Percentiles rank a stretch among this genome's conserved stretches.
These are phyloP conservation scores for Morbakka virulenta DNA, from an alignment of 30 jellyfish, hydroid and myxozoan genomes.

Conservation along the genomic window DNA sequence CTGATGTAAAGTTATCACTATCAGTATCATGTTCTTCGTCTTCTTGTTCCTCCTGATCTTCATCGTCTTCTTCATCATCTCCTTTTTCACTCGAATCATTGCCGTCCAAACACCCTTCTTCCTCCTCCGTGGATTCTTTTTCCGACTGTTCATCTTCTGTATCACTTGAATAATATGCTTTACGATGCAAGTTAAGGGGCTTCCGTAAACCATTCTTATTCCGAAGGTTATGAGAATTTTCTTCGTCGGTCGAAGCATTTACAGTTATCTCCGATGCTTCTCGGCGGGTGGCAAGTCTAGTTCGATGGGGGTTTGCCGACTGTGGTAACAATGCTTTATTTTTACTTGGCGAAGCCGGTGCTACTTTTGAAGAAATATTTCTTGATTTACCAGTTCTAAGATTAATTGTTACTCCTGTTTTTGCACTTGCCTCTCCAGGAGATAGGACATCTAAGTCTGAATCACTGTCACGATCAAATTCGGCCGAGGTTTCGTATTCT, in stretches of 20 bases:
- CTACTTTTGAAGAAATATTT: neutral
- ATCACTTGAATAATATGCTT: neutral
- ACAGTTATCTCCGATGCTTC: conserved; percentile 15
- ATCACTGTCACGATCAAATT: neutral
- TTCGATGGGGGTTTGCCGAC: neutral
- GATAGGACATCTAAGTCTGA: neutral
- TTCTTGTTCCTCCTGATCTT: conserved; percentile 18
- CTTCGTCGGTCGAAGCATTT: neutral
- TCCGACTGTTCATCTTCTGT: neutral
- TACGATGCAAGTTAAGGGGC: neutral
- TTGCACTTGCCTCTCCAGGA: conserved; percentile 3
- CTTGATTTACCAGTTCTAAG: conserved; percentile 69
- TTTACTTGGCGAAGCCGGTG: neutral
- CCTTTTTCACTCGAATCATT: conserved; percentile 1
- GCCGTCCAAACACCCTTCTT: neutral
- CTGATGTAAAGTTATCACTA: neutral
- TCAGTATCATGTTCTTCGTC: conserved; percentile 17
- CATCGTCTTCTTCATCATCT: conserved; percentile 27
- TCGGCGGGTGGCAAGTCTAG: neutral
- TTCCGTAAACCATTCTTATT: neutral
- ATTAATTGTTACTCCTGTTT: conserved; percentile 62
- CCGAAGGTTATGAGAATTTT: neutral
- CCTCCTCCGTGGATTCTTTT: conserved; percentile 34
- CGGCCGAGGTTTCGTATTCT: neutral
- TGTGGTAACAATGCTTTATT: neutral